These are phyloP conservation scores for Chaetura pelagica DNA, from an alignment of 2,113 vertebrate genomes.

Conservation along the genomic window DNA sequence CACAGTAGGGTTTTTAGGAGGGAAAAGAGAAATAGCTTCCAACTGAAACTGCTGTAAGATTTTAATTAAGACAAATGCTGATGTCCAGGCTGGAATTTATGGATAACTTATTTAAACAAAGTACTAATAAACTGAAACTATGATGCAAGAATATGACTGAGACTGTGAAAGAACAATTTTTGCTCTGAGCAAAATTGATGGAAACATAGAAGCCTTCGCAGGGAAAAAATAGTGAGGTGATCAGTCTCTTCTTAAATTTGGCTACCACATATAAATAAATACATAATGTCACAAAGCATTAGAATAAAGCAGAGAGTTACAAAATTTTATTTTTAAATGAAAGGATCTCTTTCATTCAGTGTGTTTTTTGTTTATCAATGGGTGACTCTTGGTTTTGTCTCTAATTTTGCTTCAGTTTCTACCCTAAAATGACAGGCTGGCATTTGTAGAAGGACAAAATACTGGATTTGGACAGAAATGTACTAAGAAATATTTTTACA, in stretches of 20 bases:
- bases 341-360: neutral
- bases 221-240: neutral
- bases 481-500: neutral
- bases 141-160: neutral
- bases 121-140: conserved; percentile 1
- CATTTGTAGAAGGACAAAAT: neutral
- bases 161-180: neutral
- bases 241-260: neutral
- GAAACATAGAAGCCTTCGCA: neutral
- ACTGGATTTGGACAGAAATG: neutral
- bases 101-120: conserved; percentile 48
- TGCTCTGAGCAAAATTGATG: neutral
- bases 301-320: neutral
- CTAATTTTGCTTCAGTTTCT: neutral
- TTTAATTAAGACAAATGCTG: conserved; percentile 60
- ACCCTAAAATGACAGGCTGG: neutral
- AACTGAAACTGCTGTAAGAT: conserved; percentile 44
- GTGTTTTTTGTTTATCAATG: neutral
- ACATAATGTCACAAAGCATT: neutral
- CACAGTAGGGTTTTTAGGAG: conserved; percentile 48
- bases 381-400: neutral
- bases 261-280: neutral
- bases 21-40: conserved; percentile 37
- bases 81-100: conserved; percentile 27
- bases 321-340: neutral